Evolutionary conservation across 64 coral and sea anemone genomes (phyloP).

Genomic region (Montipora sp.): DNA sequence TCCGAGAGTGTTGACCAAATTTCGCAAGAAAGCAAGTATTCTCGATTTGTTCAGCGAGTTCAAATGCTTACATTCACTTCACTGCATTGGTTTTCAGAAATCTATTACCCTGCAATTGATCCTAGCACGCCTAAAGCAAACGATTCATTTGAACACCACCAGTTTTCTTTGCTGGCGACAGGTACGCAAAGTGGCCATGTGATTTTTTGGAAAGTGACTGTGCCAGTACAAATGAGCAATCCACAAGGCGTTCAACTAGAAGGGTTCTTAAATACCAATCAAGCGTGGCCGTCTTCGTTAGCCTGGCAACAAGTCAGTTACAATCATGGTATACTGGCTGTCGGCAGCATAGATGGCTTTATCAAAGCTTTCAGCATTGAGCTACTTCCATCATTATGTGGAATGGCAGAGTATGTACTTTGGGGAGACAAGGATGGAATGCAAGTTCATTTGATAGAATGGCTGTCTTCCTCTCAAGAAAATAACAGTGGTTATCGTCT

Average conservation of each 20-base stretch:
- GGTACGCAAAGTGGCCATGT: conserved; percentile 12
- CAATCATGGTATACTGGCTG: conserved; percentile 16
- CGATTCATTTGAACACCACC: not conserved
- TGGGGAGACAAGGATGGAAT: conserved; percentile 46
- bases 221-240: not conserved
- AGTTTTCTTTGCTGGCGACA: conserved; percentile 12
- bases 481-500: not conserved
- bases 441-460: conserved; percentile 4
- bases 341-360: conserved; percentile 18
- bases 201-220: conserved; percentile 14
- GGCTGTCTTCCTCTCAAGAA: not conserved
- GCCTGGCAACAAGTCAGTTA: not conserved
- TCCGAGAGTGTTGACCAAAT: not conserved
- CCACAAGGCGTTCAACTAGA: not conserved
- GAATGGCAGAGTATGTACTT: conserved; percentile 17
- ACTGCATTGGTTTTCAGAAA: conserved; percentile 33
- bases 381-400: conserved; percentile 14
- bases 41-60: not conserved
- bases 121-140: not conserved
- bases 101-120: not conserved
- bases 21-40: not conserved
- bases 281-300: conserved; percentile 10
- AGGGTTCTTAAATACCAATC: conserved; percentile 9
- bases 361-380: conserved; percentile 12
- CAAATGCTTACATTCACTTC: conserved; percentile 16